phyloP scores from a whole-genome alignment of 2,888 invertebrate species.

The Byasa hedistus region DNA sequence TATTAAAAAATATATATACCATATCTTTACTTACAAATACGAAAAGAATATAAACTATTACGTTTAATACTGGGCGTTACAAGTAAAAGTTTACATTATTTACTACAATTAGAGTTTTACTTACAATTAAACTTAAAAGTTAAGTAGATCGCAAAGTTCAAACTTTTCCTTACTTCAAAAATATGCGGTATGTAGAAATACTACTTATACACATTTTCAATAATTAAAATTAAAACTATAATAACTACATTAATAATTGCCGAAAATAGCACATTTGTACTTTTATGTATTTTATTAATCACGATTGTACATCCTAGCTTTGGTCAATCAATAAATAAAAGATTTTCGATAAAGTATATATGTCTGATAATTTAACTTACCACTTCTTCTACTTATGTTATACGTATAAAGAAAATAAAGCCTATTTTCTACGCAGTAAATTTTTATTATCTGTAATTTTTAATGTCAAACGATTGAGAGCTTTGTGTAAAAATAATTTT shows the following conservation, averaged over 20 bases:
- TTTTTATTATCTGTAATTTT: too few species aligned
- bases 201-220: background rate
- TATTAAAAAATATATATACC: background rate
- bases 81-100: background rate
- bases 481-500: too few species aligned
- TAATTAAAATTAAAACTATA: background rate
- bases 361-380: too few species aligned
- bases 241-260: background rate
- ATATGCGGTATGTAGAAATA: too few species aligned
- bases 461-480: too few species aligned
- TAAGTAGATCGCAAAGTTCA: background rate
- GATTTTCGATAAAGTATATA: background rate
- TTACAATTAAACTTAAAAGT: background rate
- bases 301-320: background rate
- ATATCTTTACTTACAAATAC: background rate
- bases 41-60: background rate
- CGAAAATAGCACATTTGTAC: background rate
- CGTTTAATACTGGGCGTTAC: background rate
- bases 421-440: too few species aligned
- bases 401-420: too few species aligned
- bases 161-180: background rate
- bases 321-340: background rate
- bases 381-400: too few species aligned
- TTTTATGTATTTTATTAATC: background rate
- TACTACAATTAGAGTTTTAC: too few species aligned